Evolutionary conservation across 2,888 invertebrate species (phyloP), one percentile per base, ranked within the genome.

Genomic region (Euzetes globulus): DNA sequence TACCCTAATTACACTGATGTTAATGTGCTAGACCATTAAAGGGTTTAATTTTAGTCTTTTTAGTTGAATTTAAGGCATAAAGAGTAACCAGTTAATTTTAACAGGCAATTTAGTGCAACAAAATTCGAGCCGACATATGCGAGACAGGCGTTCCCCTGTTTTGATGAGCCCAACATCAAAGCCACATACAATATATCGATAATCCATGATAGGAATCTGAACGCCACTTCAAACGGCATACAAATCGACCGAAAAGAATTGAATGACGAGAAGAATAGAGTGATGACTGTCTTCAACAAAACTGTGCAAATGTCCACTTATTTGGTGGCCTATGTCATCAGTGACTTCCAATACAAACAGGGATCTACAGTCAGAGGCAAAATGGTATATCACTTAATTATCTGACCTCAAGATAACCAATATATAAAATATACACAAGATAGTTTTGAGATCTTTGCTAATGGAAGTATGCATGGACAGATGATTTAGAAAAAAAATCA

Each of bases 51-150:
- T n/a, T n/a, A n/a, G n/a, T n/a, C n/a, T 47, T 47, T 13, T 17
- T 47, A 17, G 4, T 47, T 17, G 9, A 47, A 52, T 52, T 5
- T n/a, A 52, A 52, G n/a, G 13, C 52, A 1, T n/a, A n/a, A n/a
- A 9, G 7, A 41, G 7, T 41, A 9, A 41, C 41, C 7, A 50
- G 15, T 4, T 50, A 7, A 17, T 4, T 50, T 15, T 29, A 19
- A 47, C 81, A 93, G 92, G 80, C 85, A 85, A 75, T 89, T 95
- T 82, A 92, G 92, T 6, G 91, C 93, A 0, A 91, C 94, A 15
- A 95, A 97, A 84, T 95, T 97, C 81, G 93, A 97, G 82, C 94
- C 96, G 0, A 94, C 94, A 0, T 92, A 92, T 83, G 95, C 97
- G 0, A 87, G 97, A 33, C 88, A 90, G 83, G 91, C 94, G 0